Conservation (phyloP, 2,113 vertebrate genomes). For the Neotoma lepida region DNA sequence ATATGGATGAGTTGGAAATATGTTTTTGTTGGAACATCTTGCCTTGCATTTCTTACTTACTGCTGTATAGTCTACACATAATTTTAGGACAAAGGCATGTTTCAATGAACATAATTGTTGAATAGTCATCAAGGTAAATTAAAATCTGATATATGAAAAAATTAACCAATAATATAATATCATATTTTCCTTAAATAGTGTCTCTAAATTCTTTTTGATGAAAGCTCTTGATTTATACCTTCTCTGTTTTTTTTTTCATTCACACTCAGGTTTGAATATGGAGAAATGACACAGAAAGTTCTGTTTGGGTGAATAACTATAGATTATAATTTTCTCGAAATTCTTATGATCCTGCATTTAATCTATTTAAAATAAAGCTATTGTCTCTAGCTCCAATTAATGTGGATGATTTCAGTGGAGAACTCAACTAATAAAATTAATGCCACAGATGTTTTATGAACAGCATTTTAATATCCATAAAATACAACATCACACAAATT, state of each 20-base stretch:
- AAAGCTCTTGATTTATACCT: background rate
- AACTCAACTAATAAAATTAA: background rate
- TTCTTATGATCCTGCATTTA: background rate
- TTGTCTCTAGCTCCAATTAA: background rate
- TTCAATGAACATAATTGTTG: background rate
- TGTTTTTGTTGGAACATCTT: background rate
- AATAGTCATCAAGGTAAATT: background rate
- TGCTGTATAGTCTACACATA: background rate
- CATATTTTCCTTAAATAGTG: background rate
- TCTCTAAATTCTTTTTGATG: background rate
- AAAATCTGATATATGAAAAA: background rate
- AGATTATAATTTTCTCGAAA: background rate
- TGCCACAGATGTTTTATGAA: background rate
- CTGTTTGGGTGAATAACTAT: background rate
- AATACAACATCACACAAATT: background rate
- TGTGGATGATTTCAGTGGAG: background rate
- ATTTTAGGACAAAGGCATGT: constrained; percentile 7
- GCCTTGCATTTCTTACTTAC: background rate
- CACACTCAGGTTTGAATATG: background rate
- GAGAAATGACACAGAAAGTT: background rate
- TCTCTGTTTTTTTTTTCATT: background rate
- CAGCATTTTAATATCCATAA: background rate
- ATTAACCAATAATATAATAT: background rate
- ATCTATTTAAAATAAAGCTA: background rate
- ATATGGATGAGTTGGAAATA: background rate